phyloP scores from a whole-genome alignment of 1,140 invertebrate genomes.

The Episyrphus balteatus region DNA sequence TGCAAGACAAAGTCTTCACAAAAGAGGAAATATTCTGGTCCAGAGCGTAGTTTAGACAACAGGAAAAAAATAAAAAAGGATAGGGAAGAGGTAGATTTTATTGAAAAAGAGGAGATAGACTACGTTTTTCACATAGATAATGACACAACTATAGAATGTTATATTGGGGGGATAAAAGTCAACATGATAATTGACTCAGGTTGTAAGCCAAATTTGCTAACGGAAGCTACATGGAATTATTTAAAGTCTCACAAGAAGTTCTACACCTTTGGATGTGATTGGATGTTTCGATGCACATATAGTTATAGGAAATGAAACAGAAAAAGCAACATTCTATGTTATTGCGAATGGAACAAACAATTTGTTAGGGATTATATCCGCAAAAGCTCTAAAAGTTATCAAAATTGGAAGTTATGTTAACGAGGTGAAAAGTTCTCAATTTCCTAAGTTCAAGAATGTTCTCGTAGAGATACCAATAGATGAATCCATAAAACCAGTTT shows the following conservation, averaged over 20 bases:
- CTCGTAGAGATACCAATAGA: constrained; percentile 17
- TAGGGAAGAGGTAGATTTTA: neutral
- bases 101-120: constrained; percentile 5
- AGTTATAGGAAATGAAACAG: constrained; percentile 10
- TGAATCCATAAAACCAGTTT: constrained; percentile 8
- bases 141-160: constrained; percentile 1
- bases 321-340: constrained; percentile 13
- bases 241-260: too few relatives aligned
- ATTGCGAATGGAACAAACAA: constrained; percentile 8
- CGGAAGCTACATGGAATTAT: neutral
- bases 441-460: constrained; percentile 26
- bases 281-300: constrained; percentile 10
- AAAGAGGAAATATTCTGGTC: too few relatives aligned
- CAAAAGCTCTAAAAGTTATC: constrained; percentile 14
- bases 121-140: constrained; percentile 14
- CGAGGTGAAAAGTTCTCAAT: constrained; percentile 3
- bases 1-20: too few relatives aligned
- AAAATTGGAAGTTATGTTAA: constrained; percentile 12
- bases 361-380: constrained; percentile 13
- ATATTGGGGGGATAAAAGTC: constrained; percentile 6
- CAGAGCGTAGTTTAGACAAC: too few relatives aligned
- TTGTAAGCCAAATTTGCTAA: constrained; percentile 8
- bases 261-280: neutral
- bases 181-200: constrained; percentile 12
- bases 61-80: too few relatives aligned